Evolutionary conservation across 2,797 vertebrate species (phyloP).

Genomic region (Oceanodroma leucorhoa): DNA sequence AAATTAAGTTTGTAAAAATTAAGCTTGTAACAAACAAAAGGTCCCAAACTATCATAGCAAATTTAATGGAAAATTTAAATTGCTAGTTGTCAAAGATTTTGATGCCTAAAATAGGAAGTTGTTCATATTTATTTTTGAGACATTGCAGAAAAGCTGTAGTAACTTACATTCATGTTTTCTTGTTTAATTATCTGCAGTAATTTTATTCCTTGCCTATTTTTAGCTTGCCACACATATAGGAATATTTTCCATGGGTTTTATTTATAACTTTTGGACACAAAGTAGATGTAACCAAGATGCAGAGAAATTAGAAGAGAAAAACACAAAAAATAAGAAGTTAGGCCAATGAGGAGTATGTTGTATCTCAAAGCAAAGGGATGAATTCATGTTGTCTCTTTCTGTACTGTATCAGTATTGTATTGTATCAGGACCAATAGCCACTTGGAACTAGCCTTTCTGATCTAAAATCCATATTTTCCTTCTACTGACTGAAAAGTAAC

Average conservation of each 20-base stretch:
- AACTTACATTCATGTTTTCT: not conserved
- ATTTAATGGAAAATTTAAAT: not conserved
- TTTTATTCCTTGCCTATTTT: not conserved
- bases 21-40: not conserved
- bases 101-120: not conserved
- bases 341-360: not conserved
- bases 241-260: not conserved
- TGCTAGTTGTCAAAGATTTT: not conserved
- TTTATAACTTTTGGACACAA: not conserved
- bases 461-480: not conserved
- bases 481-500: not conserved
- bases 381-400: not conserved
- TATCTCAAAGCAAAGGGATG: not conserved
- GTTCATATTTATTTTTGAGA: not conserved
- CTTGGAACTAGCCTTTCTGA: not conserved
- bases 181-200: not conserved
- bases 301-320: not conserved
- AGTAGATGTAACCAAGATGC: not conserved
- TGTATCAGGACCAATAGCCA: accelerated
- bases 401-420: not conserved
- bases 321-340: not conserved
- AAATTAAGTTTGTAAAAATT: not conserved
- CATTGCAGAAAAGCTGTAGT: not conserved
- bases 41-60: not conserved
- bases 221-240: not conserved